Percentiles rank a stretch among this genome's conserved stretches.
phyloP scores from a whole-genome alignment of 2,797 vertebrate species.

The Phylloscopus collybita region DNA sequence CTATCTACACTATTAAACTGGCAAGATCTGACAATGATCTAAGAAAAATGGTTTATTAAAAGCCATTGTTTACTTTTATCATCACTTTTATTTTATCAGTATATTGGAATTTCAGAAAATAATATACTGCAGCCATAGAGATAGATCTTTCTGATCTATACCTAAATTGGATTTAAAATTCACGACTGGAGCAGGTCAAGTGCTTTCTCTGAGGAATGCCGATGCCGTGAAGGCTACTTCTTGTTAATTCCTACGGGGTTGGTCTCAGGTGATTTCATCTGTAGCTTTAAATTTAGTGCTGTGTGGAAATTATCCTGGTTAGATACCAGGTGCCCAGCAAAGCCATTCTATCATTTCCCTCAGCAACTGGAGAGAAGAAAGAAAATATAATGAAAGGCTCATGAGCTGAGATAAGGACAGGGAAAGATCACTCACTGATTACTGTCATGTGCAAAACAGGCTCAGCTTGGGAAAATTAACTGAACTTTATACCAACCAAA shows the following conservation, averaged over 20 bases:
- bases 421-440: not conserved
- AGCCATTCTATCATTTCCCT: not conserved
- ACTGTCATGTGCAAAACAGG: not conserved
- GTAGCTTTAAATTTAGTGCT: not conserved
- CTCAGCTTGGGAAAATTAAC: not conserved
- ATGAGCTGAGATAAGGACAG: not conserved
- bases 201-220: not conserved
- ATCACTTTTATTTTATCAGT: conserved; percentile 10
- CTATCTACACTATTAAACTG: not conserved
- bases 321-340: not conserved
- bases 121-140: not conserved
- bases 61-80: not conserved
- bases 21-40: not conserved
- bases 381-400: not conserved
- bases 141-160: conserved; percentile 2
- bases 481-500: not conserved
- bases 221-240: not conserved
- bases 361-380: not conserved
- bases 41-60: conserved; percentile 3
- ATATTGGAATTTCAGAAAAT: conserved; percentile 39
- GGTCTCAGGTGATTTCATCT: not conserved
- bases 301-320: too few species aligned
- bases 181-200: not conserved
- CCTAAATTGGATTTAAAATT: conserved; percentile 35
- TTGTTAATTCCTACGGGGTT: not conserved